Conservation (phyloP, 2,113 vertebrate genomes). For the Atherinomorus stipes region DNA sequence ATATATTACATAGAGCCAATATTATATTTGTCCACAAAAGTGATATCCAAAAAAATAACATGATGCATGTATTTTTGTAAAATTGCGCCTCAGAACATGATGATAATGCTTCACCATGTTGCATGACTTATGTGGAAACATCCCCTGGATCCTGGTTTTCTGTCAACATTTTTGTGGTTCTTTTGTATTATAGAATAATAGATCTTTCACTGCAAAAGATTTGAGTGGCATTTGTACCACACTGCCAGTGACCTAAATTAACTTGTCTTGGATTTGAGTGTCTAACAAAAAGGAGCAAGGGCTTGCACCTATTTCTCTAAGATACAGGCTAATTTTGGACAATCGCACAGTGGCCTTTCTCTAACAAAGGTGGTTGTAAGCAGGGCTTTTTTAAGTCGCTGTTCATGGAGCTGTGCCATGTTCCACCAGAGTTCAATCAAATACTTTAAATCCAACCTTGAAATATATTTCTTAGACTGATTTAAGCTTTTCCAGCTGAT, state of each 20-base stretch:
- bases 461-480: constrained; percentile 52
- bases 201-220: constrained; percentile 70
- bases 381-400: constrained; percentile 59
- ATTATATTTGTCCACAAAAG: constrained; percentile 74
- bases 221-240: constrained; percentile 62
- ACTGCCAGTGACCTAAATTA: constrained; percentile 60
- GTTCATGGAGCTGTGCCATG: constrained; percentile 57
- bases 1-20: constrained; percentile 66
- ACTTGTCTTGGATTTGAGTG: constrained; percentile 59
- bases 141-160: constrained; percentile 69
- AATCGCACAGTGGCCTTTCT: constrained; percentile 85
- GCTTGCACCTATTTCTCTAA: constrained; percentile 60
- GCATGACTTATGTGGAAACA: constrained; percentile 78
- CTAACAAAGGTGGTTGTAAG: constrained; percentile 69
- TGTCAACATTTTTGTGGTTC: constrained; percentile 65
- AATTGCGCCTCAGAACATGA: constrained; percentile 71
- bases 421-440: constrained; percentile 59
- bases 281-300: constrained; percentile 65
- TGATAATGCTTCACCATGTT: constrained; percentile 69
- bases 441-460: constrained; percentile 49
- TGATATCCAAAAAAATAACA: constrained; percentile 69
- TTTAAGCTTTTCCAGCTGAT: constrained; percentile 54
- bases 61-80: constrained; percentile 82
- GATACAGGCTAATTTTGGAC: constrained; percentile 76
- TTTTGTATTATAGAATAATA: constrained; percentile 57